Percentiles rank a stretch among this genome's conserved stretches.
Conservation (phyloP, 2,113 vertebrate genomes). For the Colossoma macropomum region DNA sequence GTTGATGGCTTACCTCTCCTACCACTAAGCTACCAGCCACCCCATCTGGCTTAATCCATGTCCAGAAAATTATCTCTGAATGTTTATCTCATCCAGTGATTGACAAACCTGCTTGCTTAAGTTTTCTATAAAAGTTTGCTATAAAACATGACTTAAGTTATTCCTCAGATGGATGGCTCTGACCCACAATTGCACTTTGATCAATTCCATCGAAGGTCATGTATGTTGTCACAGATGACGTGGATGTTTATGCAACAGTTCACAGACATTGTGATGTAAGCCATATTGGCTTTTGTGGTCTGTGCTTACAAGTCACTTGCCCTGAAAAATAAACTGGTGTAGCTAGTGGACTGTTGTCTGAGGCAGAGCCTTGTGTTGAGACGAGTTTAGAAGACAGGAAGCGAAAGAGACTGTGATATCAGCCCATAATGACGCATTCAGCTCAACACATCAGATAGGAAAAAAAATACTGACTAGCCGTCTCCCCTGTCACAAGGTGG, state of each 20-base stretch:
- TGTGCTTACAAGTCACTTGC: not conserved
- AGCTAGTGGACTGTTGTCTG: conserved; percentile 16
- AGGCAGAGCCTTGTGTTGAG: conserved; percentile 39
- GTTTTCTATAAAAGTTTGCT: not conserved
- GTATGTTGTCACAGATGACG: conserved; percentile 13
- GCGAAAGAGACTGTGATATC: conserved; percentile 54
- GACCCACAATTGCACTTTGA: conserved; percentile 4
- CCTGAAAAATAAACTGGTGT: conserved; percentile 17
- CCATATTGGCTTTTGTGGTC: conserved; percentile 53
- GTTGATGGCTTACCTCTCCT: too few species aligned
- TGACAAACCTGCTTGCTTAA: too few species aligned
- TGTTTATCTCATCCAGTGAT: not conserved
- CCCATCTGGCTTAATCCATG: too few species aligned
- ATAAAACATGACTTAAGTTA: not conserved
- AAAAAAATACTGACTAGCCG: conserved; percentile 53
- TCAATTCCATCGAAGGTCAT: not conserved
- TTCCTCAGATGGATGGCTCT: not conserved
- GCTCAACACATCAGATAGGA: conserved; percentile 53
- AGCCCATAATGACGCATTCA: conserved; percentile 55
- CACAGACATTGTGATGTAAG: conserved; percentile 32
- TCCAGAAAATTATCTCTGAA: too few species aligned
- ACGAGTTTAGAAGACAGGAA: conserved; percentile 55
- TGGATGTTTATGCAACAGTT: not conserved
- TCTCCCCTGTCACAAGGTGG: conserved; percentile 57
- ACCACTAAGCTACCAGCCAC: too few species aligned